Base-by-base conservation (phyloP, 2,888 invertebrate species). In the Ceriagrion tenellum region DNA sequence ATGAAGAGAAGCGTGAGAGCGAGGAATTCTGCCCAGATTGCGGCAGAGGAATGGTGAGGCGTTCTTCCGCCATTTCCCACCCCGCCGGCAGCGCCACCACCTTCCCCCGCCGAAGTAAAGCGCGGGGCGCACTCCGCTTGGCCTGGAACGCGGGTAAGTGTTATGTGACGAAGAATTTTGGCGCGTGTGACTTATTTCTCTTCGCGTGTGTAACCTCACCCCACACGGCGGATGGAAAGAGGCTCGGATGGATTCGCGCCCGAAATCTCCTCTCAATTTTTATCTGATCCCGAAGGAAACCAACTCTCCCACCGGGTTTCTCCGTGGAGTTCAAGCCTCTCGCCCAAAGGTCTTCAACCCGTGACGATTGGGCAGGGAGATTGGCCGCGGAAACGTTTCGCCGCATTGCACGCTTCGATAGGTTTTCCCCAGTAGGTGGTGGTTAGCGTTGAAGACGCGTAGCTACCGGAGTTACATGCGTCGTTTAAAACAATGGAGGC, bases 181-280 rank as follows among this genome's bases (percentile, higher is more conserved):
- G 63, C 93, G 69, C 93, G 93, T 93, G 93, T 74, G 93, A 74
- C 35, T 93, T 93, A n/a, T 93, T 69, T 47, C 69, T 69, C 93
- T 47, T 69, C 40, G 35, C 69, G 63, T 93, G 81, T 81, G 81
- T 81, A 81, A 81, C 81, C 81, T 81, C 81, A 81, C 81, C 12
- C 81, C 81, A 81, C 35, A 35, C 30, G 81, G 3, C 16, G 69
- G 69, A 69, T 23, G 81, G n/a, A 12, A 3, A 13, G 81, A 81
- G 81, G 35, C 30, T 81, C 16, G 81, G 35, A 13, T 81, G 81
- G 35, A 81, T 35, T 81, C 81, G 81, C n/a, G 81, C 18, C 35
- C 81, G 81, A 81, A 81, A 81, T 81, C 35, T 30, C 74, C 30
- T 74, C 74, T 30, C n/a, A n/a, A 59, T 12, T 35, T 81, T 81